Evolutionary conservation across 2,113 vertebrate genomes (phyloP).

Genomic region (Triplophysa tibetana): DNA sequence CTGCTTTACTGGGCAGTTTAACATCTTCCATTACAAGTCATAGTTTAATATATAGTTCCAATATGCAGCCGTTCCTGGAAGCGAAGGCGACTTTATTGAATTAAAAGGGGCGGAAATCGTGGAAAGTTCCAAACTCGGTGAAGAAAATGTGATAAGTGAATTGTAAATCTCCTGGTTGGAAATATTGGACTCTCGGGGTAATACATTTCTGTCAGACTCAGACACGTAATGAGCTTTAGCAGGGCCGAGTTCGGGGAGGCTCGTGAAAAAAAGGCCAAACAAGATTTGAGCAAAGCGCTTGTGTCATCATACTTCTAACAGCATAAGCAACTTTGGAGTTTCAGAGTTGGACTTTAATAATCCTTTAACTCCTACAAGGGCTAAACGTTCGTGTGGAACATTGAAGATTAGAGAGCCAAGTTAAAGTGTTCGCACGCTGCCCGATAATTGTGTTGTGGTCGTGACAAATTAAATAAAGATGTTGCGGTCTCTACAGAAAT

Average conservation of each 20-base stretch:
- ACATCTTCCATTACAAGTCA: conserved; percentile 62
- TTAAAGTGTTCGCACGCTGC: conserved; percentile 14
- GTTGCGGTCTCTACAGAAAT: background rate
- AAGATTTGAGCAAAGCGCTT: conserved; percentile 19
- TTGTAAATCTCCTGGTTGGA: conserved; percentile 64
- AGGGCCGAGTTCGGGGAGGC: conserved; percentile 27
- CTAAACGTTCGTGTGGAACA: conserved; percentile 57
- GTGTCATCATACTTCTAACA: conserved; percentile 52
- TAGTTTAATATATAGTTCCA: conserved; percentile 34
- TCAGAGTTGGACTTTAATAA: conserved; percentile 60
- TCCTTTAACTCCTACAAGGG: conserved; percentile 63
- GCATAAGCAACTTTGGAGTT: conserved; percentile 34
- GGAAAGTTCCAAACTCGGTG: conserved; percentile 51
- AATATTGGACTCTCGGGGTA: conserved; percentile 59
- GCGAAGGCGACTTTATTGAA: conserved; percentile 58
- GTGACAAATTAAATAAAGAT: background rate
- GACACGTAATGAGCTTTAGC: conserved; percentile 72
- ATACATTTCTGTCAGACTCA: conserved; percentile 69
- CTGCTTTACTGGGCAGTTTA: conserved; percentile 40
- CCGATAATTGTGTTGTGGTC: conserved; percentile 3
- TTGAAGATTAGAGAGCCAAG: conserved; percentile 37
- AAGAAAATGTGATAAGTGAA: conserved; percentile 64
- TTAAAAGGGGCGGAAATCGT: conserved; percentile 28
- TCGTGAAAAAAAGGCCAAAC: background rate
- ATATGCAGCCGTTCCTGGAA: conserved; percentile 55